Evolutionary conservation across 2,888 invertebrate species (phyloP).

Genomic region (Agelastica alni): DNA sequence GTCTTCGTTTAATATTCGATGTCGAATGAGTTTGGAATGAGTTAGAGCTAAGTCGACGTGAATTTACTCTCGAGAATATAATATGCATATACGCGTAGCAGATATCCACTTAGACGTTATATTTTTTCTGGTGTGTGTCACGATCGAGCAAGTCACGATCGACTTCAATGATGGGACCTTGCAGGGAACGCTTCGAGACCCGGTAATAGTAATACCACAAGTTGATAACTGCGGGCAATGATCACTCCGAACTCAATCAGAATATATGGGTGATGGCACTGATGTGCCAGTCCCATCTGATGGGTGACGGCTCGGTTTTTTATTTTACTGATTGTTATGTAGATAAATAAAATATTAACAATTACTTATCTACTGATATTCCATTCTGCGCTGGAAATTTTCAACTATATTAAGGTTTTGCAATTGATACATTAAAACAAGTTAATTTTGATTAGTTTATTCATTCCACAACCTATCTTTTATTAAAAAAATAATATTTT

Average conservation of each 20-base stretch:
- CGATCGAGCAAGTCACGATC: slow-evolving; percentile 54
- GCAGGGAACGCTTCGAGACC: slow-evolving; percentile 48
- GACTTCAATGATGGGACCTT: slow-evolving; percentile 47
- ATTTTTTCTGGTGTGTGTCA: slow-evolving; percentile 51
- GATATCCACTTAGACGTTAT: slow-evolving; percentile 50
- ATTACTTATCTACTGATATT: no score
- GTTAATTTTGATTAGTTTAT: no score
- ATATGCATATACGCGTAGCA: slow-evolving; percentile 50
- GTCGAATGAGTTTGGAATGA: slow-evolving; percentile 28
- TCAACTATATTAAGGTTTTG: no score
- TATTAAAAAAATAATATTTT: no score
- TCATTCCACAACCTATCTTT: no score
- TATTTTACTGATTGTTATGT: slow-evolving; percentile 2
- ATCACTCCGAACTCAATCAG: slow-evolving; percentile 40
- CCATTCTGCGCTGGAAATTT: no score
- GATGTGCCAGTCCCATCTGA: slow-evolving; percentile 11
- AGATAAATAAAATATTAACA: slow-evolving; percentile 10
- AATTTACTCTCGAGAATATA: slow-evolving; percentile 39
- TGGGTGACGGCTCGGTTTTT: slow-evolving; percentile 11
- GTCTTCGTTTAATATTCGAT: slow-evolving; percentile 32
- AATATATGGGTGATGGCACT: slow-evolving; percentile 29
- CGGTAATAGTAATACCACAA: slow-evolving; percentile 46
- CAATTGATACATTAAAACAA: no score
- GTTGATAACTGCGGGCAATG: slow-evolving; percentile 49
- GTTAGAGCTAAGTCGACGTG: slow-evolving; percentile 30